phyloP scores from a whole-genome alignment of 2,113 vertebrate genomes.

The Forbesichthys agassizii region DNA sequence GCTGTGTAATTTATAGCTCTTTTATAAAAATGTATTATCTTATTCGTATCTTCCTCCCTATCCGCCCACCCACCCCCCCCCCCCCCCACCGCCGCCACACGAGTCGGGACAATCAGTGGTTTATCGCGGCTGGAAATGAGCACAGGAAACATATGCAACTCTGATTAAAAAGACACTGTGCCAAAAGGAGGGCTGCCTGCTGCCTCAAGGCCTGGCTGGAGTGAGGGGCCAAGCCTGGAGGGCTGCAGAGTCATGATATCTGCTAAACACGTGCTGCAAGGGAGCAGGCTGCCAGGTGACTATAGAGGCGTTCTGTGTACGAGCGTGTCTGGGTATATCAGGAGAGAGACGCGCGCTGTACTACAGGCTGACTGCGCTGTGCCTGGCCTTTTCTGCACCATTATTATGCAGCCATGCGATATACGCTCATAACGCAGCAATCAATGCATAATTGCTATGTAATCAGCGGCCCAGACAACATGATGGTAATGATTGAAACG shows the following conservation, averaged over 20 bases:
- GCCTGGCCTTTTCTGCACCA: conserved; percentile 8
- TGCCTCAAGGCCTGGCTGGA: conserved; percentile 38
- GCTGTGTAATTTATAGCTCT: conserved; percentile 14
- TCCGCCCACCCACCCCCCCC: conserved; percentile 5
- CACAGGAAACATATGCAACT: conserved; percentile 71
- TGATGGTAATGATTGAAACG: conserved; percentile 5
- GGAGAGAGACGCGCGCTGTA: not conserved
- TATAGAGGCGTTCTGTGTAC: not conserved
- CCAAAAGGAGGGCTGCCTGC: conserved; percentile 14
- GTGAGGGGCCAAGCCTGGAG: conserved; percentile 30
- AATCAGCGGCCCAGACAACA: conserved; percentile 26
- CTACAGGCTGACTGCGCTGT: not conserved
- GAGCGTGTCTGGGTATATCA: not conserved
- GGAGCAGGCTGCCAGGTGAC: conserved; percentile 13
- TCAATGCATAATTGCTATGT: conserved; percentile 35
- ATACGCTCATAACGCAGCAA: conserved; percentile 27
- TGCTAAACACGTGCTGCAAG: conserved; percentile 35
- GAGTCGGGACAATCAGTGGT: conserved; percentile 62
- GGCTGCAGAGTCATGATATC: conserved; percentile 37
- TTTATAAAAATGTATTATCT: conserved; percentile 34
- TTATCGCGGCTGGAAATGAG: conserved; percentile 62
- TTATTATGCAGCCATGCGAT: conserved; percentile 19
- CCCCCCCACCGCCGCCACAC: conserved; percentile 38
- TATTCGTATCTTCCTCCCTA: not conserved
- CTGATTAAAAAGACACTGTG: conserved; percentile 58